Base-by-base conservation (phyloP, 2,797 vertebrate genomes). In the Distichodus sexfasciatus region DNA sequence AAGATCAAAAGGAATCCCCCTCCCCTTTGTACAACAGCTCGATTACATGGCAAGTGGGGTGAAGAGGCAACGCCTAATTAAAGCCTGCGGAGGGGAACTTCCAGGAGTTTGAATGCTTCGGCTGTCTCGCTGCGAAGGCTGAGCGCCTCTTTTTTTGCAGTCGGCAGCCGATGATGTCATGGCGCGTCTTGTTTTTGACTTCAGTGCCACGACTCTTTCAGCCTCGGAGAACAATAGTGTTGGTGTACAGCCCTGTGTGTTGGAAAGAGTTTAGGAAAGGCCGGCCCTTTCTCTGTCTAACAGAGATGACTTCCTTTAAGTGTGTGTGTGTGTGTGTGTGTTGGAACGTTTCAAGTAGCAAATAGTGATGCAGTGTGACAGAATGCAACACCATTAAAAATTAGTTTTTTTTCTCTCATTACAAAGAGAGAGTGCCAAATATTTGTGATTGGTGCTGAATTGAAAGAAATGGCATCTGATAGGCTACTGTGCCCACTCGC, bases 211-310 rank as follows among this genome's bases (percentile, higher is more conserved):
- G 69, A 40, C 63, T 57, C 38, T 21, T 61, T 48, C 57, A 6
- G 38, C 24, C 29, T 50, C 29, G 19, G 31, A 55, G 72, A 72
- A 71, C 74, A 78, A 62, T 62, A 66, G 5, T 38, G 40, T 50
- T 69, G 38, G 46, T 46, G 61, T 59, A 54, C 43, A 24, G 75
- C 67, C 75, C 66, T 74, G 40, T 57, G 51, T 48, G 43, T 54
- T 58, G 60, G 71, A 74, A 50, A 50, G 43, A 29, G 61, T 57
- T 54, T 71, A 72, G 76, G 76, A 70, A 79, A 69, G 77, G 76
- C 75, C 65, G 69, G 24, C 66, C 70, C 76, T 58, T 11, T n/a
- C 73, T 54, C 9, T 68, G 71, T 60, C 53, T 21, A 64, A 6
- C 38, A 48, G 19, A 33, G 41, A 29, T 44, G 4, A 40, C 64